Evolutionary conservation across 2,888 invertebrate species (phyloP), one percentile per base, ranked within the genome.

Genomic region (Notodonta dromedarius): DNA sequence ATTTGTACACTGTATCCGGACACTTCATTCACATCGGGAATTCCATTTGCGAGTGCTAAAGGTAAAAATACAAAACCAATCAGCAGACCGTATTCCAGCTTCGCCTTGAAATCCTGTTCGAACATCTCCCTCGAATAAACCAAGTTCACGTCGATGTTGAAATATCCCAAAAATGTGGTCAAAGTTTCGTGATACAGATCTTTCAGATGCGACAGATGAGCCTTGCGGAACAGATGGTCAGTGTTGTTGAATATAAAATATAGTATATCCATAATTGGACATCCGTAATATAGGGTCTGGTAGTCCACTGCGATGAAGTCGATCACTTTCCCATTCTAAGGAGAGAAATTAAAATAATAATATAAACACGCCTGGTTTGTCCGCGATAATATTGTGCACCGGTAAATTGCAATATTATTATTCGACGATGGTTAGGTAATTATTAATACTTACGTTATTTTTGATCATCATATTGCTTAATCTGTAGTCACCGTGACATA

Each of bases 401-500:
- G 16, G 13, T 52, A 14, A 5, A 5, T 5, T 24, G 32, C 32
- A 42, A 42, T 14, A 14, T 44, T 35, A 4, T 4, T 7, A 35
- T 35, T 35, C 35, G n/a, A 14, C 14, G 11, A 48, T 14, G 2
- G 8, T 14, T 5, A 48, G 24, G 5, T 13, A 9, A 14, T 5
- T 48, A 48, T n/a, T 12, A 42, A 42, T 42, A 42, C 80, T 80
- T 67, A 84, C 83, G 16, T 58, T 63, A 61, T 70, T 65, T 66
- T 74, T 78, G 44, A 70, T 46, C 66, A 86, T 71, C 42, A 84
- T 71, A 64, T 85, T 85, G 59, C 75, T 79, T 0, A 76, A 58
- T 16, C 80, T 76, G 14, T 69, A 82, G 59, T 85, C 86, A 4
- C 81, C 80, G 54, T 86, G 85, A 40, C 79, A 79, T n/a, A 84